Percentiles rank a stretch among this genome's conserved stretches.
phyloP scores from a whole-genome alignment of 2,113 vertebrate species.

The Alethe diademata region DNA sequence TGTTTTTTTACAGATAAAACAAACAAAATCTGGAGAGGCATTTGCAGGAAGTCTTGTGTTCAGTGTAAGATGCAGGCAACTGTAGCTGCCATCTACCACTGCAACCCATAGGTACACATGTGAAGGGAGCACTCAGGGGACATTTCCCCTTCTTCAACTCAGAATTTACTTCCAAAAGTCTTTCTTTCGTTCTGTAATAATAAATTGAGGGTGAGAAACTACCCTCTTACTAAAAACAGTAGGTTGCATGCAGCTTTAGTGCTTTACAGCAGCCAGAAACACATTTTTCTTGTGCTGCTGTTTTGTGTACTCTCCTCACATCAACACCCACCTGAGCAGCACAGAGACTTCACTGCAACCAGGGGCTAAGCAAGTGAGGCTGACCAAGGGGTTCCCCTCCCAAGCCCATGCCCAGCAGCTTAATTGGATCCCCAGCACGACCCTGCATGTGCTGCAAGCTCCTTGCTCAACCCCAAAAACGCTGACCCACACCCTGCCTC shows the following conservation, averaged over 20 bases:
- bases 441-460: rapidly evolving
- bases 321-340: neutral
- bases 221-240: neutral
- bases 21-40: neutral
- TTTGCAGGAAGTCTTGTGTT: neutral
- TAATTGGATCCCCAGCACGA: neutral
- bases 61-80: neutral
- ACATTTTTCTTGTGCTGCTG: neutral
- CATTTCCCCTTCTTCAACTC: neutral
- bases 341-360: neutral
- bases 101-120: neutral
- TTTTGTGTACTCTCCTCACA: neutral
- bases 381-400: neutral
- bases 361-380: neutral
- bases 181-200: neutral
- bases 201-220: neutral
- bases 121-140: rapidly evolving
- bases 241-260: neutral
- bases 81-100: neutral
- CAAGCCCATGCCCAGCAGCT: neutral
- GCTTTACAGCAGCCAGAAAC: neutral
- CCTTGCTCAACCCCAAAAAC: neutral
- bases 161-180: neutral
- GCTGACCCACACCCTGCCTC: rapidly evolving
- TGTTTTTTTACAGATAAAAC: neutral